Evolutionary conservation across 2,888 invertebrate genomes (phyloP).

Genomic region (Morpho achilles): DNA sequence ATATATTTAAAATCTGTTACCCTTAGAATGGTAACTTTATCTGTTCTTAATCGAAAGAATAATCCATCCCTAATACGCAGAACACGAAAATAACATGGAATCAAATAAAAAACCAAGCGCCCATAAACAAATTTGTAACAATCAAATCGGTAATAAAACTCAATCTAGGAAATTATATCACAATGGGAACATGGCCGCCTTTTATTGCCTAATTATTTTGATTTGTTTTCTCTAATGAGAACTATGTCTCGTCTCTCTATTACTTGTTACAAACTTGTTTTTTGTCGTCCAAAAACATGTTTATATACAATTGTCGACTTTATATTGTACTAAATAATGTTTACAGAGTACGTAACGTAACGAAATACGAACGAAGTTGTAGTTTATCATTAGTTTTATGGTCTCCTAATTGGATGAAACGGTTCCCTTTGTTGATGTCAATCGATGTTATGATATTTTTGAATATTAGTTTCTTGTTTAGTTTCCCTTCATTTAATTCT

Average conservation of each 20-base stretch:
- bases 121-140: slow-evolving; percentile 73
- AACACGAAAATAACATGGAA: slow-evolving; percentile 20
- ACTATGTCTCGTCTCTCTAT: slow-evolving; percentile 53
- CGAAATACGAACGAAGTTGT: slow-evolving; percentile 29
- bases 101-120: slow-evolving; percentile 24
- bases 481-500: slow-evolving; percentile 5
- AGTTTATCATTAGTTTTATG: slow-evolving; percentile 56
- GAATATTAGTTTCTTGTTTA: slow-evolving; percentile 12
- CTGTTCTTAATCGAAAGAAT: background rate
- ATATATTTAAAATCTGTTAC: too few relatives aligned
- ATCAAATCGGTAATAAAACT: slow-evolving; percentile 60
- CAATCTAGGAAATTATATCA: slow-evolving; percentile 61
- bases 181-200: slow-evolving; percentile 56
- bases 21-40: too few relatives aligned
- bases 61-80: slow-evolving; percentile 11
- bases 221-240: slow-evolving; percentile 73
- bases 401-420: slow-evolving; percentile 60
- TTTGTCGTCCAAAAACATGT: slow-evolving; percentile 4
- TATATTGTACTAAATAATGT: slow-evolving; percentile 17
- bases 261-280: slow-evolving; percentile 30
- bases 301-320: slow-evolving; percentile 27
- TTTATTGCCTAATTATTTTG: slow-evolving; percentile 74
- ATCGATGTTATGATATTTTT: slow-evolving; percentile 13
- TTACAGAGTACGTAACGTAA: slow-evolving; percentile 1
- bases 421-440: slow-evolving; percentile 54